Percentiles rank a stretch among this genome's conserved stretches.
phyloP scores from a whole-genome alignment of 2,888 invertebrate genomes.

The Eupithecia subfuscata region DNA sequence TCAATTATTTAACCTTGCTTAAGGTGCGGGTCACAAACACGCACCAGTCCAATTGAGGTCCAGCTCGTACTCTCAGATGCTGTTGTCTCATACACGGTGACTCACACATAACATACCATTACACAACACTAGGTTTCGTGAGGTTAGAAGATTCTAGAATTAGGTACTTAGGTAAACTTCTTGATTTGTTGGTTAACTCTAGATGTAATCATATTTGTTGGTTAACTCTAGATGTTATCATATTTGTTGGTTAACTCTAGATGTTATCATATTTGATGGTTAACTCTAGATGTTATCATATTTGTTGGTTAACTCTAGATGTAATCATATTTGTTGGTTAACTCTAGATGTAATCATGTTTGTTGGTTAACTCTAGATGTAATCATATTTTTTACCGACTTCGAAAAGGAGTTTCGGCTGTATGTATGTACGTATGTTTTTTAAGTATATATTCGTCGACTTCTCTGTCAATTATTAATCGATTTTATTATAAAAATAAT shows the following conservation, averaged over 20 bases:
- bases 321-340: neutral
- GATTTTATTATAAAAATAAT: too few species aligned
- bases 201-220: neutral
- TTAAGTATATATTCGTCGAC: too few species aligned
- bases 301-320: neutral
- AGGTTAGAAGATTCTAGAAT: neutral
- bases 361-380: neutral
- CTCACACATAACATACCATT: conserved; percentile 6
- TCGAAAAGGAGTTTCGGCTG: too few species aligned
- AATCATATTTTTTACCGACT: too few species aligned
- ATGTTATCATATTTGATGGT: neutral
- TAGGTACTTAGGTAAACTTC: neutral
- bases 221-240: neutral
- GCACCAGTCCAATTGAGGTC: conserved; percentile 45
- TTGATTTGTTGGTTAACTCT: neutral
- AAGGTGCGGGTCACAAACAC: conserved; percentile 82
- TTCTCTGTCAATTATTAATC: too few species aligned
- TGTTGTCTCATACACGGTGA: conserved; percentile 8
- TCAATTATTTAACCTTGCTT: conserved; percentile 82
- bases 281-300: neutral
- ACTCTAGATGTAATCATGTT: neutral
- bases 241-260: neutral
- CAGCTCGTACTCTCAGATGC: conserved; percentile 13
- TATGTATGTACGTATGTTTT: too few species aligned
- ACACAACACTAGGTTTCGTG: neutral